Base-by-base conservation (phyloP, 2,888 invertebrate genomes). In the Amblyjoppa proteus region DNA sequence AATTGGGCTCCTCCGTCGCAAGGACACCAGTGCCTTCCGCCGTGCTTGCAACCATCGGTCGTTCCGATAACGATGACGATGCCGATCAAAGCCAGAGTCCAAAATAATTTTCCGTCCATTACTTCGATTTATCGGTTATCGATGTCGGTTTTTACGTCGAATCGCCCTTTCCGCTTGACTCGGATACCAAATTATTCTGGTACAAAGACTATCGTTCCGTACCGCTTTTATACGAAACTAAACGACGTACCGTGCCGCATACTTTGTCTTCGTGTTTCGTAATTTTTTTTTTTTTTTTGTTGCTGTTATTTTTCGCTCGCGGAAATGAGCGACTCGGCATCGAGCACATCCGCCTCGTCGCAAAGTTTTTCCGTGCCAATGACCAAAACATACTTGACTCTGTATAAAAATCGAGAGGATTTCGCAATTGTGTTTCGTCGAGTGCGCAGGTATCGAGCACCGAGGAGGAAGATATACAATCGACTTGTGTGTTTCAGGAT, bases 401-500 rank as follows among this genome's bases (percentile, higher is more conserved):
- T 49, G 45, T 49, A 49, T 49, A 16, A 49, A 49, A 49, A 16
- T 49, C 45, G 16, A 3, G 16, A 49, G 45, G 16, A 49, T 49
- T 13, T 49, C 16, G 16, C 45, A 49, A 49, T 16, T 49, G 45
- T 49, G 1, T 53, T 20, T 16, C 53, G 53, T n/a, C 53, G n/a
- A 7, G 0, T 20, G 11, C 3, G 28, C 20, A 13, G 1, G 9
- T 53, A 20, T n/a, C 20, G 53, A n/a, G 53, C n/a, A 53, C 4
- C 56, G 7, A 56, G 9, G 28, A 25, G 56, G 25, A 53, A 49
- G 16, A 49, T 49, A 49, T 49, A 49, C 45, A 49, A 49, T 49
- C 16, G 13, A 25, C 81, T 81, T 49, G 76, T 68, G 16, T 49
- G 45, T 20, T 85, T 75, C 88, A 94, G 94, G 89, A 88, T 94